Percentiles rank a stretch among this genome's conserved stretches.
These are phyloP conservation scores for Drepana arcuata DNA, from an alignment of 1,140 invertebrate species.

Conservation along the genomic window DNA sequence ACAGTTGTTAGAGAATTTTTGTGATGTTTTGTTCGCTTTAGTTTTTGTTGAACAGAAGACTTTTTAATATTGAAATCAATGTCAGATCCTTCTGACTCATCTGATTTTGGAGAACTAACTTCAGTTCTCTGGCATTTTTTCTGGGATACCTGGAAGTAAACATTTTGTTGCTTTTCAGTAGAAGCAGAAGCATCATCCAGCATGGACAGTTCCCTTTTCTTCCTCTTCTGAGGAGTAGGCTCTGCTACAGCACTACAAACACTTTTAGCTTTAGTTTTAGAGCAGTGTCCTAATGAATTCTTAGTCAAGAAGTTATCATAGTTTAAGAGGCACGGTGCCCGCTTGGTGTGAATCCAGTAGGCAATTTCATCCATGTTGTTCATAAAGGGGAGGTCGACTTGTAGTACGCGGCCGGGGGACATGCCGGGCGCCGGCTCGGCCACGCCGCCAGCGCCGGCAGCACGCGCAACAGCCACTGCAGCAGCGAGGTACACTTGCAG, in stretches of 20 bases:
- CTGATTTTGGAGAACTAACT: slow-evolving; percentile 31
- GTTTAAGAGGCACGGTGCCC: slow-evolving; percentile 53
- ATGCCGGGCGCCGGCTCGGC: background rate
- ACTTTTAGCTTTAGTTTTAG: slow-evolving; percentile 29
- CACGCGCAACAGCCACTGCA: background rate
- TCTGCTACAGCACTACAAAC: slow-evolving; percentile 26
- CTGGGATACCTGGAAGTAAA: slow-evolving; percentile 43
- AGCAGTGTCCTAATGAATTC: slow-evolving; percentile 35
- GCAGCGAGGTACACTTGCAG: slow-evolving; percentile 5
- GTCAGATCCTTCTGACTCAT: slow-evolving; percentile 29
- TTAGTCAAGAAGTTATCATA: slow-evolving; percentile 52
- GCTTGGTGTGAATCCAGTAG: slow-evolving; percentile 54
- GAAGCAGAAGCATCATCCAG: slow-evolving; percentile 41
- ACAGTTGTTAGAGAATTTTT: slow-evolving; percentile 26
- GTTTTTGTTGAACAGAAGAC: slow-evolving; percentile 25
- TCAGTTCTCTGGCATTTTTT: slow-evolving; percentile 26
- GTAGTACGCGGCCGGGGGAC: slow-evolving; percentile 6
- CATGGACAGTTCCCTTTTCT: slow-evolving; percentile 41
- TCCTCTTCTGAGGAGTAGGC: slow-evolving; percentile 31
- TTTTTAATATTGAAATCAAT: slow-evolving; percentile 53
- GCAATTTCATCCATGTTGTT: slow-evolving; percentile 61
- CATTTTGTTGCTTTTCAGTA: slow-evolving; percentile 42
- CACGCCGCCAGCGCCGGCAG: background rate
- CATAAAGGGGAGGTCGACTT: slow-evolving; percentile 62
- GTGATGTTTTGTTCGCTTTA: slow-evolving; percentile 31